Evolutionary conservation across 2,797 vertebrate species (phyloP), one percentile per base, ranked within the genome.

Genomic region (Sciurus carolinensis): DNA sequence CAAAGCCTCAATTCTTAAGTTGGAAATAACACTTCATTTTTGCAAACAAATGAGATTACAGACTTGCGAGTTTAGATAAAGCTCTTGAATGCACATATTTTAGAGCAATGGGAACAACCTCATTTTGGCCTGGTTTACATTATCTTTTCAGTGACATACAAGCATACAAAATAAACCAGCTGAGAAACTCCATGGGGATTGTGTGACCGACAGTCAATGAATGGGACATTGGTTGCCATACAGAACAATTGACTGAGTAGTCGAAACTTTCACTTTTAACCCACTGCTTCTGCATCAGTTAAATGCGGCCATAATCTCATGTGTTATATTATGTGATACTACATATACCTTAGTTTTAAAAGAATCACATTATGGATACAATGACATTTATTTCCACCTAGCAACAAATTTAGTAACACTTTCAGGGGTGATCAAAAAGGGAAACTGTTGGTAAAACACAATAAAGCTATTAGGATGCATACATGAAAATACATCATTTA

Each of bases 31-130:
- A 71, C 54, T 82, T 73, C 12, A 72, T 17, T 90, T 95, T 93
- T 94, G 73, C 79, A 97, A 91, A 67, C 82, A 90, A 80, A 86
- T 91, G 64, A 92, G 95, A 88, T 91, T 85, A 81, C 13, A 88
- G 80, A 54, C 76, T 92, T 87, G 36, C 59, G 79, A 91, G 67
- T 87, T 95, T 92, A 85, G 91, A 71, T 81, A 92, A 92, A 96
- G 72, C 52, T 88, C 94, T 15, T 26, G 28, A 96, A 95, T 75
- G 22, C 59, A 95, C 42, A 26, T 57, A 84, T 52, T 91, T 91
- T 20, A 18, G 1, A 76, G 13, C 10, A 24, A 81, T 42, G 36
- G n/a, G 66, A 77, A 33, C 44, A 92, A 95, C 42, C 77, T 64
- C 52, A 57, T 84, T 87, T 93, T 81, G 80, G 71, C 50, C 62